A percentile compares a stretch with the other conserved stretches of the same genome.
phyloP scores from a whole-genome alignment of 2,888 invertebrate species.

The Brachyopa scutellaris region DNA sequence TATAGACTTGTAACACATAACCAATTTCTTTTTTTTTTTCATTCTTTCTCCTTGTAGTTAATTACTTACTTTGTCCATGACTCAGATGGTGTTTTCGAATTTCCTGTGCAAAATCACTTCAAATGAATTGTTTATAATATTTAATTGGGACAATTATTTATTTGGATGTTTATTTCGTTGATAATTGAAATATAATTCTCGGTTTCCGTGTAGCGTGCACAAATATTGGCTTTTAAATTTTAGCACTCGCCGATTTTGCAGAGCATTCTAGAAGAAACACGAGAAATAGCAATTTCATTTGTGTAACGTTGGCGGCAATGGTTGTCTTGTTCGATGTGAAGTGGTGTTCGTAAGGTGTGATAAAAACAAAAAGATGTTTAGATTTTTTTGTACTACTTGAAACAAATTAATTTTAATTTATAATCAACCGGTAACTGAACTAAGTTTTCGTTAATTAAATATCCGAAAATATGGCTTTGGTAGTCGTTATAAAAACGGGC shows the following conservation, averaged over 20 bases:
- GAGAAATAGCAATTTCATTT: slow-evolving; percentile 50
- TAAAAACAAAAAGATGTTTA: too few species aligned
- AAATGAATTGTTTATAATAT: slow-evolving; percentile 2
- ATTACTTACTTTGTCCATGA: slow-evolving; percentile 69
- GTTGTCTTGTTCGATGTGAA: slow-evolving; percentile 1
- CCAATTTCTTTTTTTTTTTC: slow-evolving; percentile 24
- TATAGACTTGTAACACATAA: slow-evolving; percentile 32
- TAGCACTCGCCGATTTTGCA: slow-evolving; percentile 38
- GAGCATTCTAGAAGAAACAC: slow-evolving; percentile 74
- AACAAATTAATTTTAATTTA: too few species aligned
- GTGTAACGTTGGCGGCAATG: slow-evolving; percentile 33
- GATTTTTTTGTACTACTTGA: too few species aligned
- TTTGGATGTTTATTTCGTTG: not conserved
- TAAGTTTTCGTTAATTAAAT: too few species aligned
- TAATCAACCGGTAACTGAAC: too few species aligned
- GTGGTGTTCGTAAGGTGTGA: slow-evolving; percentile 20
- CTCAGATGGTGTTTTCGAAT: slow-evolving; percentile 39
- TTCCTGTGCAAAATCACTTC: slow-evolving; percentile 25
- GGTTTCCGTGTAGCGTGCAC: slow-evolving; percentile 27
- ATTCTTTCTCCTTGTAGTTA: slow-evolving; percentile 3
- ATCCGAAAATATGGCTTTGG: too few species aligned
- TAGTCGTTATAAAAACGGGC: too few species aligned
- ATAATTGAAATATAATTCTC: not conserved
- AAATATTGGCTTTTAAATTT: slow-evolving; percentile 22
- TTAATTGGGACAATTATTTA: not conserved